Percentiles rank a stretch among this genome's conserved stretches.
Conservation (phyloP, 2,113 vertebrate genomes). For the Brachypteracias leptosomus region DNA sequence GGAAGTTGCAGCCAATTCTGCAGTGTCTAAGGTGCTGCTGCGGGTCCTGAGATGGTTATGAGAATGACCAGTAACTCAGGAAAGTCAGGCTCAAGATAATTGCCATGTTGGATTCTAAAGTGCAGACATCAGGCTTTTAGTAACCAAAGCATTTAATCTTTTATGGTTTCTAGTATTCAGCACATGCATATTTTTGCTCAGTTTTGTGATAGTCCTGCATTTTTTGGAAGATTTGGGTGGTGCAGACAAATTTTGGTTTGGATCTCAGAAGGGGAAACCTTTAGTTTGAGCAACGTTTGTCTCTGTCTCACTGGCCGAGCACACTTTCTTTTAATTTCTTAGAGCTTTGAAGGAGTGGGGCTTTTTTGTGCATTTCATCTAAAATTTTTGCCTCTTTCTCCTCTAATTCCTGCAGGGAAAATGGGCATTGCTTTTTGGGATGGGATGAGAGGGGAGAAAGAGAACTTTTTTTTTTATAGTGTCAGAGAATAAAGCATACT, state of each 20-base stretch:
- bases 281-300: neutral
- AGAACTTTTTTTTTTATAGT: neutral
- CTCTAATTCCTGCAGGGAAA: neutral
- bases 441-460: neutral
- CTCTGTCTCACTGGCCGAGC: neutral
- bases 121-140: neutral
- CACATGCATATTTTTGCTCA: neutral
- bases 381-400: neutral
- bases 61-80: neutral
- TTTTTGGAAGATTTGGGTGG: rapidly evolving
- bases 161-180: neutral
- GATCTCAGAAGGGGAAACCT: neutral
- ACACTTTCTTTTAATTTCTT: neutral
- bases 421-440: neutral
- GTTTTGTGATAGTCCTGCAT: neutral
- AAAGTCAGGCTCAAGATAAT: neutral
- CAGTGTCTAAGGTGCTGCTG: neutral
- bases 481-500: neutral
- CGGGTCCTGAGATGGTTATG: neutral
- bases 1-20: neutral
- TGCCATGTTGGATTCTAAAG: neutral
- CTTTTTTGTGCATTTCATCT: neutral
- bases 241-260: neutral
- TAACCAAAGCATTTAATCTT: neutral
- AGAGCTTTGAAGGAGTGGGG: neutral